Percentiles rank a stretch among this genome's conserved stretches.
phyloP scores from a whole-genome alignment of 2,113 vertebrate genomes.

The Lanius ludovicianus region DNA sequence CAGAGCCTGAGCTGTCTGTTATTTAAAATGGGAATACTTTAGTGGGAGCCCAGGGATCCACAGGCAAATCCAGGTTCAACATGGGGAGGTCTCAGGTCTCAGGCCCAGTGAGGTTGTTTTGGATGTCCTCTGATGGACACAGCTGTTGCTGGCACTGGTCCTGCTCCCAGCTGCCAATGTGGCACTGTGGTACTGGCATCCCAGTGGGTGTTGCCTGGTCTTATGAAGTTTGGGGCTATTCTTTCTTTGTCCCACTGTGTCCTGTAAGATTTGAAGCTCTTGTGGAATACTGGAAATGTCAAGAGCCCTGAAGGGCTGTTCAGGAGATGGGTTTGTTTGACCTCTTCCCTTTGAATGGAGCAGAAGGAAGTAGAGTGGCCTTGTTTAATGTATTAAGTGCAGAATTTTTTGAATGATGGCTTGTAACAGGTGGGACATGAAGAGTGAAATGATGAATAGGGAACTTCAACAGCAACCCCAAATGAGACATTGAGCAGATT shows the following conservation, averaged over 20 bases:
- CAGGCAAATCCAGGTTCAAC: neutral
- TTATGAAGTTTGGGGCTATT: neutral
- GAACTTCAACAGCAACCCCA: neutral
- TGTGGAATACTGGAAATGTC: neutral
- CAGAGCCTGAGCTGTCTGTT: neutral
- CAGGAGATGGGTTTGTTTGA: neutral
- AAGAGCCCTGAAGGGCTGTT: neutral
- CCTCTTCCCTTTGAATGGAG: neutral
- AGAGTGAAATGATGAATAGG: neutral
- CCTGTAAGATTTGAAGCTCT: neutral
- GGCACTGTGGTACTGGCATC: neutral
- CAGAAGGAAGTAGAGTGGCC: neutral
- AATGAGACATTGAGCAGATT: neutral
- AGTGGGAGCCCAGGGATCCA: neutral
- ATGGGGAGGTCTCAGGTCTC: neutral
- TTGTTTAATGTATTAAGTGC: neutral
- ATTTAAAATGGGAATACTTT: neutral
- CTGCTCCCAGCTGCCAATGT: neutral
- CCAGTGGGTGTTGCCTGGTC: neutral
- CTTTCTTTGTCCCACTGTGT: neutral
- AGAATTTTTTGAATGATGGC: neutral
- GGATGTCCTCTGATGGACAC: neutral
- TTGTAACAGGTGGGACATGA: neutral
- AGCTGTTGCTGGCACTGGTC: neutral
- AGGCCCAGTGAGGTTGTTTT: neutral